Conservation (phyloP, 2,797 vertebrate species). For the Poecilia gillii region DNA sequence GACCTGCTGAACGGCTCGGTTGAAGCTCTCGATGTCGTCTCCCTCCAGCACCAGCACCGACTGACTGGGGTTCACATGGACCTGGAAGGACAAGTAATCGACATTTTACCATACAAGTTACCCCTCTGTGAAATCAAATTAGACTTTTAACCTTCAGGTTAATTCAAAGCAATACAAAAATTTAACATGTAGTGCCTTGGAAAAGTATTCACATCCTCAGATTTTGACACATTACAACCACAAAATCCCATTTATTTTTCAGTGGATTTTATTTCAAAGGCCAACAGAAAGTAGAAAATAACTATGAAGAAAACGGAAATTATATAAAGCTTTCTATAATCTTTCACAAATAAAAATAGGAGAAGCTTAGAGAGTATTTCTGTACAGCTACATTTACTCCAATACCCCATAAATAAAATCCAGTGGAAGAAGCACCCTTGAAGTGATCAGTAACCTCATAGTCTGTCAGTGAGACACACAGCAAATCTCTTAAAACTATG, state of each 20-base stretch:
- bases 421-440: neutral
- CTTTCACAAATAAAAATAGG: neutral
- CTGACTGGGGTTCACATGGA: constrained; percentile 98
- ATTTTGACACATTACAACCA: constrained; percentile 2
- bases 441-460: too few species aligned
- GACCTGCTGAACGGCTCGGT: constrained; percentile 96
- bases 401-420: neutral
- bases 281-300: neutral
- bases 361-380: neutral
- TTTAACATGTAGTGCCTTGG: neutral
- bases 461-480: too few species aligned
- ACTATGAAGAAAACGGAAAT: neutral
- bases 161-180: neutral
- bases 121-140: too few species aligned
- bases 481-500: too few species aligned
- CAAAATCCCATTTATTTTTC: neutral
- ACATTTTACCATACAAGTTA: neutral
- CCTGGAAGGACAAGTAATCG: constrained; percentile 73
- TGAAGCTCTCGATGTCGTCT: constrained; percentile 96
- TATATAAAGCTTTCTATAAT: neutral
- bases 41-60: constrained; percentile 95
- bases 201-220: neutral
- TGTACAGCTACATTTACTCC: neutral
- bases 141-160: neutral
- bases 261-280: neutral